Base-by-base conservation (phyloP, 2,888 invertebrate genomes). In the Sesia bembeciformis region DNA sequence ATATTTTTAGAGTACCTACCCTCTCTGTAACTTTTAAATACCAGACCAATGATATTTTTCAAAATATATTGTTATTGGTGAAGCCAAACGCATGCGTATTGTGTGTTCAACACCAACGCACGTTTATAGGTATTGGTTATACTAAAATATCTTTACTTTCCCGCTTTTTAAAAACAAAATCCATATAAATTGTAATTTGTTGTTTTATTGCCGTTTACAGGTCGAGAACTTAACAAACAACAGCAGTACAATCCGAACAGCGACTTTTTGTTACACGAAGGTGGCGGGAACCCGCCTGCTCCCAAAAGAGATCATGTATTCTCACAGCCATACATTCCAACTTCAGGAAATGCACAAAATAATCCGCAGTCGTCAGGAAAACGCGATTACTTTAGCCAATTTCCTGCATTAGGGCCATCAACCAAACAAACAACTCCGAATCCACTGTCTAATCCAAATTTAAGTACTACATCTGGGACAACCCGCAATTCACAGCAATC, bases 221-320 rank as follows among this genome's bases (percentile, higher is more conserved):
- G 76, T 46, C 61, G 74, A 54, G 74, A 77, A 63, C 70, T 70
- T 54, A 70, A 66, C 53, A 73, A 66, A 54, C 72, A 76, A 56
- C 64, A 51, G 39, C 53, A 70, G 49, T 69, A 74, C 56, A 83
- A 78, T 67, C 65, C 76, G 4, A 84, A 76, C 60, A 74, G 72
- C 4, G 88, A 89, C 58, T 89, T 89, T 57, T 70, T 89, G 64
- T 58, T 76, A 40, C 88, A 88, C 52, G 88, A 89, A 76, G 72
- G 74, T 51, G 79, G 79, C 49, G 63, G 60, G 4, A 60, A 66
- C 51, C 54, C 60, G 49, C 64, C 62, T 55, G 67, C 62, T 39
- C 65, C 72, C 43, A 81, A 81, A 66, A 56, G 65, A 53, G 66
- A 73, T 54, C 71, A 70, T 56, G 53, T 56, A n/a, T 53, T 55